Percentiles rank a stretch among this genome's conserved stretches.
These are phyloP conservation scores for Delphinus delphis DNA, from an alignment of 2,113 vertebrate genomes.

Conservation along the genomic window DNA sequence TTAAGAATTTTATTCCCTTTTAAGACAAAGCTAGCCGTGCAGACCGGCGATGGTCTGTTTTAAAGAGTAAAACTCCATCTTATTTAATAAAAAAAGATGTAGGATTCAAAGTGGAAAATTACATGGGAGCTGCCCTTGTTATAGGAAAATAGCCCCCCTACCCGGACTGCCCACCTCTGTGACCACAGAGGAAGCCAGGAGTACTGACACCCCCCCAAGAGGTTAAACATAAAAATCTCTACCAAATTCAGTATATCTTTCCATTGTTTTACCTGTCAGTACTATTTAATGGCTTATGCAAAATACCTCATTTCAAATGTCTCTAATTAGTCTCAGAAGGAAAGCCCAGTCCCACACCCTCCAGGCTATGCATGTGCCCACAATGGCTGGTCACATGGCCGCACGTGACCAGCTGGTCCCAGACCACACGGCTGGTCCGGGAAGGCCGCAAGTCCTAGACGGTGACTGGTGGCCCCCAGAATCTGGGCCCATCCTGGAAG, in stretches of 20 bases:
- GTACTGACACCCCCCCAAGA: slow-evolving; percentile 54
- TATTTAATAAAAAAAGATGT: slow-evolving; percentile 71
- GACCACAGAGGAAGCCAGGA: slow-evolving; percentile 18
- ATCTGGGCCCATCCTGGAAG: background rate
- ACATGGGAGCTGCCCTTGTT: slow-evolving; percentile 64
- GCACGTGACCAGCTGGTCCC: too few species aligned
- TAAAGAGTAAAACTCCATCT: slow-evolving; percentile 75
- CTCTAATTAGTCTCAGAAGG: slow-evolving; percentile 75
- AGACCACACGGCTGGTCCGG: background rate
- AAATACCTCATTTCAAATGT: slow-evolving; percentile 74
- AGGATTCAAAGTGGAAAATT: slow-evolving; percentile 77
- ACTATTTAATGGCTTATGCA: slow-evolving; percentile 69
- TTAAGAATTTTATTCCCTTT: slow-evolving; percentile 75
- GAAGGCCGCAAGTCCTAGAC: background rate
- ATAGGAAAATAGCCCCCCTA: slow-evolving; percentile 54
- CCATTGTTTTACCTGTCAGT: slow-evolving; percentile 73
- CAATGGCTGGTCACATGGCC: background rate
- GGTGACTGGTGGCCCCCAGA: background rate
- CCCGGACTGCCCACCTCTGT: background rate
- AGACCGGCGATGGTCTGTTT: slow-evolving; percentile 65
- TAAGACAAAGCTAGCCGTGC: slow-evolving; percentile 62
- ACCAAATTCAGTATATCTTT: slow-evolving; percentile 62
- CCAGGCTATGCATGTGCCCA: background rate
- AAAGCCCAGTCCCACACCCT: slow-evolving; percentile 62
- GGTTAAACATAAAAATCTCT: slow-evolving; percentile 65